These are phyloP conservation scores for Dromaius novaehollandiae DNA, from an alignment of 2,113 vertebrate species.

Conservation along the genomic window DNA sequence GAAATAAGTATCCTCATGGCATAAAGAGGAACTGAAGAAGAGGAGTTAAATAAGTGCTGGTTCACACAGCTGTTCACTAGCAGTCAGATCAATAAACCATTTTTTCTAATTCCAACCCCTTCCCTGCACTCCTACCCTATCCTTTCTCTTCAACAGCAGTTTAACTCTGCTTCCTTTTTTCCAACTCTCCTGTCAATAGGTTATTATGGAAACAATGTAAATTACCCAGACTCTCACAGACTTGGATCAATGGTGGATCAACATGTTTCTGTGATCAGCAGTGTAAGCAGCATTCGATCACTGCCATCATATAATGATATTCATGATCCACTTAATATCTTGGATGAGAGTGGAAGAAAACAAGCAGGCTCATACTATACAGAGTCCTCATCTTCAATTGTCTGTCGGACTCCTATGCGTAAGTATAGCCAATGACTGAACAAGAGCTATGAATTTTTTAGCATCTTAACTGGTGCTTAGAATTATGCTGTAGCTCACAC, in stretches of 20 bases:
- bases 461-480: not conserved
- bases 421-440: constrained; percentile 47
- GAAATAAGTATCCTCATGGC: not conserved
- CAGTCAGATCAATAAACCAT: not conserved
- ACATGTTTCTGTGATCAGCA: constrained; percentile 98
- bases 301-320: constrained; percentile 86
- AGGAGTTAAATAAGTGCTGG: too few species aligned
- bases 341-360: constrained; percentile 88
- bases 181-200: constrained; percentile 72
- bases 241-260: constrained; percentile 91
- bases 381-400: constrained; percentile 75
- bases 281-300: constrained; percentile 84
- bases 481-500: not conserved
- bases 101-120: not conserved
- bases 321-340: constrained; percentile 93
- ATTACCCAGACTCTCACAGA: constrained; percentile 86
- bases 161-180: not conserved
- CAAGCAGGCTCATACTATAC: constrained; percentile 79
- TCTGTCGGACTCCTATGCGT: constrained; percentile 77
- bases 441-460: not conserved
- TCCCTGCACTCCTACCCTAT: not conserved
- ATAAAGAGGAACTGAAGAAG: too few species aligned
- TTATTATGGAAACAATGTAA: constrained; percentile 85
- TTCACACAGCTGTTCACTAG: not conserved
- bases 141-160: not conserved